These are phyloP conservation scores for Notarius quadriscutis DNA, from an alignment of 2,113 vertebrate species.

Conservation along the genomic window DNA sequence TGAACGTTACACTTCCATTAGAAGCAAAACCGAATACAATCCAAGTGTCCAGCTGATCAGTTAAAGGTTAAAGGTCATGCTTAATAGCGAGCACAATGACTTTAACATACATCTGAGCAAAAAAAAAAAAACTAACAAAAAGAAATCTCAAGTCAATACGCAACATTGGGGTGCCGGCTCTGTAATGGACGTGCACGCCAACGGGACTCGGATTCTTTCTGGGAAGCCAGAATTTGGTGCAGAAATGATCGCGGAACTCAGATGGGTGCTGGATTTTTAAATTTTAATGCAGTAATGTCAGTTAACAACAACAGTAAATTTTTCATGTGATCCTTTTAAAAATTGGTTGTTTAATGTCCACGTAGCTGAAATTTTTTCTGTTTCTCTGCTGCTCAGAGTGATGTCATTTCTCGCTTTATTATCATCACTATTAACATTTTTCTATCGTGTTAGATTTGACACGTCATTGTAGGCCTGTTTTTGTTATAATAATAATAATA, in stretches of 20 bases:
- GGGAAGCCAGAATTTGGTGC: not conserved
- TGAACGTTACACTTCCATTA: not conserved
- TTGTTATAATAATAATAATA: no score
- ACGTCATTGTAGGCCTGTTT: not conserved
- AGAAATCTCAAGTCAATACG: not conserved
- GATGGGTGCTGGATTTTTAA: not conserved
- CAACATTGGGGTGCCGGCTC: not conserved
- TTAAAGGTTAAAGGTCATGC: not conserved
- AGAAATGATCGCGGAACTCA: not conserved
- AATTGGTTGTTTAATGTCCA: not conserved
- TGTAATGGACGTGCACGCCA: not conserved
- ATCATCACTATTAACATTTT: not conserved
- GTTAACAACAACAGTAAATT: not conserved
- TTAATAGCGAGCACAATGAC: not conserved
- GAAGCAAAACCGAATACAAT: not conserved
- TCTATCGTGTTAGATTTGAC: not conserved
- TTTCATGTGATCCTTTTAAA: not conserved
- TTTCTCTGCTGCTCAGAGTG: not conserved
- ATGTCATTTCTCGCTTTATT: not conserved
- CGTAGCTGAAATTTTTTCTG: not conserved
- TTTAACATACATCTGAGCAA: not conserved
- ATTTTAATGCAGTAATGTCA: not conserved
- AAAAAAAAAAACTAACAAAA: not conserved
- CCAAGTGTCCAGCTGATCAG: not conserved
- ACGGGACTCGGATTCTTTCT: not conserved